These are phyloP conservation scores for Drosophila biarmipes DNA, from an alignment of 1,140 invertebrate species.

Conservation along the genomic window DNA sequence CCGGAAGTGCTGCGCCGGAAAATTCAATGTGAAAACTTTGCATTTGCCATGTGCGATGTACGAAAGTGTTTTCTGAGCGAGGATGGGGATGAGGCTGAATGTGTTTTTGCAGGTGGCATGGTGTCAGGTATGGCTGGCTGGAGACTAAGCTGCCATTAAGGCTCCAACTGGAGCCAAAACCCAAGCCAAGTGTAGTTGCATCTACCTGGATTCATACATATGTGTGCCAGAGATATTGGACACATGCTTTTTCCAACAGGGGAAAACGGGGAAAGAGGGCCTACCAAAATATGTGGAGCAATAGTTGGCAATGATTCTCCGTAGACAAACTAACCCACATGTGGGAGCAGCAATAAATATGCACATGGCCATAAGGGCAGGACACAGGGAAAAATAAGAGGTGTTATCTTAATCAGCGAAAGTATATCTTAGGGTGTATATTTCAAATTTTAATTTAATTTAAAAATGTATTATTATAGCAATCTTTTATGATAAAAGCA, in stretches of 20 bases:
- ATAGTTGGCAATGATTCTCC: conserved; percentile 56
- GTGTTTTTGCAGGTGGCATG: conserved; percentile 26
- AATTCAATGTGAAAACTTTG: conserved; percentile 80
- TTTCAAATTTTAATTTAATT: too few relatives aligned
- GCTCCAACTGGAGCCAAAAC: conserved; percentile 58
- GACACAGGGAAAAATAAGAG: not conserved
- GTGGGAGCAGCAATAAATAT: conserved; percentile 27
- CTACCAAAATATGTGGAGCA: conserved; percentile 59
- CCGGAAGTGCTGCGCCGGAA: conserved; percentile 68
- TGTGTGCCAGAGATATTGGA: conserved; percentile 52
- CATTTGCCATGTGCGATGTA: conserved; percentile 47
- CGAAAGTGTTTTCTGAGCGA: conserved; percentile 8
- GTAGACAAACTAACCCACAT: conserved; percentile 56
- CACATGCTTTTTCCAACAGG: conserved; percentile 46
- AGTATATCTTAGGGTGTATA: too few relatives aligned
- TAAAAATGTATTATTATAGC: too few relatives aligned
- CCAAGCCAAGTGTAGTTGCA: conserved; percentile 58
- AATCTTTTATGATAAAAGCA: too few relatives aligned
- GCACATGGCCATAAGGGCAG: conserved; percentile 12
- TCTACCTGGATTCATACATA: conserved; percentile 43
- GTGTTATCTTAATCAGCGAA: too few relatives aligned
- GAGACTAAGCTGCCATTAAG: conserved; percentile 70
- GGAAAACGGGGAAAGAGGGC: conserved; percentile 16
- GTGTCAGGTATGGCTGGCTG: conserved; percentile 54
- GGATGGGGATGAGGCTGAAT: not conserved